Evolutionary conservation across 2,113 vertebrate species (phyloP), one percentile per base, ranked within the genome.

Genomic region (Emydocephalus ijimae): DNA sequence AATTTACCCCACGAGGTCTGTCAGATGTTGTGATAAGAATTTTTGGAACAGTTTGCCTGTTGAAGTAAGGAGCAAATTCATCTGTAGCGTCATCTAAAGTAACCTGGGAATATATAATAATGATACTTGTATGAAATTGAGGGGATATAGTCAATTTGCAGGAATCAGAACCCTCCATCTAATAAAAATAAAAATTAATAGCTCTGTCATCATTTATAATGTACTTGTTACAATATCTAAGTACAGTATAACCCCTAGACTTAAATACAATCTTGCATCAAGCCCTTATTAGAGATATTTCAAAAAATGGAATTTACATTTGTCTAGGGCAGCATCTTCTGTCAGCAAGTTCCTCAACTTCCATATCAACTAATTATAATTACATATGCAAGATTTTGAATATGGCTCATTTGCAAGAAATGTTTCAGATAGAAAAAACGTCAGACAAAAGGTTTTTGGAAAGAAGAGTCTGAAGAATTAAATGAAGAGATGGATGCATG

Each of bases 1-100:
- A 61, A 88, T 98, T 18, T 97, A 99, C 99, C 97, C 99, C 98
- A 96, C 99, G 98, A 93, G 99, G 99, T 95, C 99, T 97, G 96
- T 99, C 99, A 88, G 98, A 99, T 74, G 99, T 99, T 43, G 99
- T 99, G 94, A 99, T 99, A 87, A 99, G 98, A 94, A 99, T 99
- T 98, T 99, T 99, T n/a, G 99, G 99, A 96, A 98, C 98, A 3
- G 98, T 98, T 81, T 99, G 96, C 90, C 98, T 98, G 24, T 99
- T 99, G 94, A 99, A 99, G 93, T 99, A 99, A 26, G 99, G 97
- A 85, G 99, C 98, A 97, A 99, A 99, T 96, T 99, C 99, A 98
- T 99, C 99, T 14, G 99, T 99, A 95, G 98, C 98, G 96, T 99
- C 99, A 93, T 99, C 99, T 95, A 98, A 99, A 92, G 98, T 98